Percentiles rank a stretch among this genome's conserved stretches.
Conservation (phyloP, 2,888 invertebrate species). For the Drosophila rubida region DNA sequence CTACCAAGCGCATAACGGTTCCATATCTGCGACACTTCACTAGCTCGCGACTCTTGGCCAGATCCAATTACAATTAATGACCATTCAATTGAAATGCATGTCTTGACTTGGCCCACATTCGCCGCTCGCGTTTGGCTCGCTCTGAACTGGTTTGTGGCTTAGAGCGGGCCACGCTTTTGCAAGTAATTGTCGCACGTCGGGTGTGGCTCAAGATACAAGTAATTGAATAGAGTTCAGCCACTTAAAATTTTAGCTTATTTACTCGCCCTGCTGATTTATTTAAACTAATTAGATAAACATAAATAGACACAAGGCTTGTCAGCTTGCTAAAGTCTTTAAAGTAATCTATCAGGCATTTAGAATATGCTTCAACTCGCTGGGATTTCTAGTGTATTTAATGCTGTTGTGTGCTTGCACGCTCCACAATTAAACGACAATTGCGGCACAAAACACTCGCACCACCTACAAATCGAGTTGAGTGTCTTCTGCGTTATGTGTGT, state of each 20-base stretch:
- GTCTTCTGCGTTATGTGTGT: conserved; percentile 45
- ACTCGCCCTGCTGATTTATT: background rate
- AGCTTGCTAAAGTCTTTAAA: too few relatives aligned
- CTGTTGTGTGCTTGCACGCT: background rate
- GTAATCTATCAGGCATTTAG: too few relatives aligned
- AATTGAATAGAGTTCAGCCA: background rate
- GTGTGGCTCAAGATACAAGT: conserved; percentile 9
- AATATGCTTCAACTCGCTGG: too few relatives aligned
- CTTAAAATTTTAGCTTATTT: background rate
- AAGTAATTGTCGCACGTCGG: background rate
- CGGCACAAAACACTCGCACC: background rate
- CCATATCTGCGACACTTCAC: conserved; percentile 20
- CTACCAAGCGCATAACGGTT: conserved; percentile 16
- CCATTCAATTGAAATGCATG: conserved; percentile 59
- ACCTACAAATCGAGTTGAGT: background rate
- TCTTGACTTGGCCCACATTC: conserved; percentile 34
- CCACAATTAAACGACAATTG: conserved; percentile 43
- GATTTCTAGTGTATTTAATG: too few relatives aligned
- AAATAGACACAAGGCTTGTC: background rate
- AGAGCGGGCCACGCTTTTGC: conserved; percentile 4
- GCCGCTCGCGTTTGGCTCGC: conserved; percentile 30
- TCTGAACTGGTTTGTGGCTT: conserved; percentile 68
- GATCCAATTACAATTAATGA: conserved; percentile 39
- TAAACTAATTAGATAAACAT: background rate
- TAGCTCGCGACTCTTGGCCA: conserved; percentile 6